Base-by-base conservation (phyloP, 1,140 invertebrate species). In the Heliconius hermathena region DNA sequence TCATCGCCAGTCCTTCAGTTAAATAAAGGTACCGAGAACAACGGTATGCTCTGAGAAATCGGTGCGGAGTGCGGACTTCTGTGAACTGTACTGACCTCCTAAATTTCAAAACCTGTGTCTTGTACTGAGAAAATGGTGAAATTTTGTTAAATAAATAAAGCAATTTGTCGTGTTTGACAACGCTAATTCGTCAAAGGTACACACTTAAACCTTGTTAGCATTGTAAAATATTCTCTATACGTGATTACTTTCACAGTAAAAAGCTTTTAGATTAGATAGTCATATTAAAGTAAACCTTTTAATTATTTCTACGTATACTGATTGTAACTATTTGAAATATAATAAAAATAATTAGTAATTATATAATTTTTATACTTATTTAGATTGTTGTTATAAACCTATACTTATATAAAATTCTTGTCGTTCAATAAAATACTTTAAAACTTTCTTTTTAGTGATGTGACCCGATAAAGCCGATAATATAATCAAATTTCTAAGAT, bases 11-110 rank as follows among this genome's bases (percentile, higher is more conserved):
- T 83, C 82, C 82, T 77, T 77, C 77, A 80, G 84, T 85, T 84
- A 84, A 86, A 87, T 86, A 85, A 82, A 85, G 83, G 77, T 90
- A 92, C 90, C 77, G 74, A 85, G 89, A 92, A 92, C 85, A 90
- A 90, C 89, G 88, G 87, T 91, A 87, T 85, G 79, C 84, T 76
- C 78, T 83, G 83, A 83, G 87, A 88, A 91, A 89, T 85, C 85
- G 83, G 89, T 89, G 87, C 83, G 84, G 80, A 88, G 84, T 87
- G 81, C 82, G 85, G 71, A 79, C 75, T 83, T 77, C 79, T 79
- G 78, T 74, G 77, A 79, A 81, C 41, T 72, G 72, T 22, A 26
- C 29, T 79, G 77, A 83, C 80, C 82, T 79, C 72, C 77, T 76
- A 78, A 81, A 73, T 77, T 54, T 66, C 60, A 29, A 66, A 49